Evolutionary conservation across 1,140 invertebrate species (phyloP).

Genomic region (Trypoxylus dichotomus): DNA sequence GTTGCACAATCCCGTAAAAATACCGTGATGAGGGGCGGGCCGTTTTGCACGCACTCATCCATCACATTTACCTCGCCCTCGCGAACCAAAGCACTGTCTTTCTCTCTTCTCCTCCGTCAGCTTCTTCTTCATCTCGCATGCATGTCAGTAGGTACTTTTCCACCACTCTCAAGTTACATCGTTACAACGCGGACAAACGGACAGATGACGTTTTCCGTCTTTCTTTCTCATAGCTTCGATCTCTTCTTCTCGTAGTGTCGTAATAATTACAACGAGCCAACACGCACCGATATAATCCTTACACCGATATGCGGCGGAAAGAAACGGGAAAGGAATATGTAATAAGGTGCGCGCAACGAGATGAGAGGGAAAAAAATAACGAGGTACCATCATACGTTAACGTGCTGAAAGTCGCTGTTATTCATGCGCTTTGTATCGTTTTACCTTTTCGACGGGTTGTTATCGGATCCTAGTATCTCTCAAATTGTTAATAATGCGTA

Average conservation of each 20-base stretch:
- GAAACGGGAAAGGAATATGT: not conserved
- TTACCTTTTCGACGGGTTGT: not conserved
- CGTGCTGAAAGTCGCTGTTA: not conserved
- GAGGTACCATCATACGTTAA: not conserved
- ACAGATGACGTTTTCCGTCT: not conserved
- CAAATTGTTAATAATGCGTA: not conserved
- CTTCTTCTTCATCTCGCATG: not conserved
- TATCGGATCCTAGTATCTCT: not conserved
- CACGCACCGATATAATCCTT: not conserved
- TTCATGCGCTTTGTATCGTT: not conserved
- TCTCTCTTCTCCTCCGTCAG: not conserved
- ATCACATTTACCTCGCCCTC: conserved; percentile 4
- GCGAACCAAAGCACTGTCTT: not conserved
- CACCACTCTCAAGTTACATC: not conserved
- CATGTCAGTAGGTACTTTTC: no score
- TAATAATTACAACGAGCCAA: conserved; percentile 9
- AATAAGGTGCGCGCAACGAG: not conserved
- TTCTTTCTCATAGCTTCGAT: not conserved
- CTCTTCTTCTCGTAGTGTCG: not conserved
- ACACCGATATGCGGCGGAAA: not conserved
- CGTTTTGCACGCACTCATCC: conserved; percentile 15
- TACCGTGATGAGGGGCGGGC: conserved; percentile 10
- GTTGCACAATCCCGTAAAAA: conserved; percentile 18
- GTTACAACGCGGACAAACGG: not conserved
- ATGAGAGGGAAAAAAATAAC: not conserved